Conservation (phyloP, 2,113 vertebrate species). For the Tretioscincus oriximinensis region DNA sequence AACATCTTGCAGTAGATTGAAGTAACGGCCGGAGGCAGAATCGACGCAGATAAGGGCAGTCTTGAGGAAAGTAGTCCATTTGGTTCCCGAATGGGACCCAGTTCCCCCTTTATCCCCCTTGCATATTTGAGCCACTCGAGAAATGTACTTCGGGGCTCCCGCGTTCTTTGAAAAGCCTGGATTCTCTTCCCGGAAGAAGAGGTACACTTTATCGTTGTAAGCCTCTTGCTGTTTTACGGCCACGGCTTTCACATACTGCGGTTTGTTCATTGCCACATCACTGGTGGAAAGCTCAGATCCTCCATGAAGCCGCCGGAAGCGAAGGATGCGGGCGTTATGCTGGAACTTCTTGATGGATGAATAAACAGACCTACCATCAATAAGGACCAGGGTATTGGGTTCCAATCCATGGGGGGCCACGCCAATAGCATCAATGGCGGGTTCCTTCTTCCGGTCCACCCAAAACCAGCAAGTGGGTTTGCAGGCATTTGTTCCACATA, state of each 20-base stretch:
- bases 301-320: conserved; percentile 71
- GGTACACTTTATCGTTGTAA: conserved; percentile 87
- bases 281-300: conserved; percentile 72
- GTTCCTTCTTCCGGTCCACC: conserved; percentile 42
- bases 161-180: conserved; percentile 73
- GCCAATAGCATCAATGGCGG: conserved; percentile 58
- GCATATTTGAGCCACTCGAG: conserved; percentile 88
- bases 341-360: conserved; percentile 76
- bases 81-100: conserved; percentile 80
- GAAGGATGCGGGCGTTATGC: conserved; percentile 71
- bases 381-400: conserved; percentile 65
- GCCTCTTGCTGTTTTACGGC: conserved; percentile 72
- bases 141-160: conserved; percentile 84
- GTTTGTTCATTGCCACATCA: conserved; percentile 77
- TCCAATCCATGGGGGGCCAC: conserved; percentile 72
- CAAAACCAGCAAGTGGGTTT: conserved; percentile 74
- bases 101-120: conserved; percentile 90
- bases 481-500: conserved; percentile 71
- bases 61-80: conserved; percentile 92
- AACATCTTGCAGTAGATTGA: conserved; percentile 86
- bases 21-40: conserved; percentile 81
- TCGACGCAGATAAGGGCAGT: conserved; percentile 87
- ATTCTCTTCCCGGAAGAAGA: conserved; percentile 91
- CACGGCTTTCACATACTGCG: conserved; percentile 84
- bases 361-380: conserved; percentile 74